A percentile compares a stretch with the other conserved stretches of the same genome.
Evolutionary conservation across 2,888 invertebrate genomes (phyloP).

Genomic region (Crepidodera aurea): DNA sequence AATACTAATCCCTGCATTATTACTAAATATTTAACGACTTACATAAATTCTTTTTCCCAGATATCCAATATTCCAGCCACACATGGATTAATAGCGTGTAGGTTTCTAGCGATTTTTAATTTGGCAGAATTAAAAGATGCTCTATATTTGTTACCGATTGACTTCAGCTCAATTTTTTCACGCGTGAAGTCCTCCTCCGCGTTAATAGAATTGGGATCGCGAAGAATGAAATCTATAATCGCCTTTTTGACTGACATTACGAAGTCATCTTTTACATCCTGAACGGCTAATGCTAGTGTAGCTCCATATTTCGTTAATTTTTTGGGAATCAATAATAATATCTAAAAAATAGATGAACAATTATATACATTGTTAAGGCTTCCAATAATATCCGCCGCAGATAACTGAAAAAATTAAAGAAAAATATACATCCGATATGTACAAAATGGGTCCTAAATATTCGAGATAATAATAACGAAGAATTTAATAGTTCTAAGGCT

Average conservation of each 20-base stretch:
- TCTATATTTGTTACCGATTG: slow-evolving; percentile 74
- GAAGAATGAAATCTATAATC: slow-evolving; percentile 89
- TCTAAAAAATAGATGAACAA: too few species aligned
- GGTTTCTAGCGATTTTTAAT: slow-evolving; percentile 66
- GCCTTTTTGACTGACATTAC: slow-evolving; percentile 89
- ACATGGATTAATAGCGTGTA: slow-evolving; percentile 83
- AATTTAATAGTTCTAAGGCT: too few species aligned
- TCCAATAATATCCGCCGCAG: too few species aligned
- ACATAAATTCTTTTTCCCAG: slow-evolving; percentile 67
- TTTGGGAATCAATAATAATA: slow-evolving; percentile 71
- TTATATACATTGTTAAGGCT: too few species aligned
- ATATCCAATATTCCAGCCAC: slow-evolving; percentile 80
- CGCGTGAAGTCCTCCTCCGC: slow-evolving; percentile 64
- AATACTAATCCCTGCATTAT: too few species aligned
- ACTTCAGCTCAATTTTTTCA: slow-evolving; percentile 67
- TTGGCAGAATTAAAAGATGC: slow-evolving; percentile 61
- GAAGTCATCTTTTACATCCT: slow-evolving; percentile 87
- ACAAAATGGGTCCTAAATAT: too few species aligned
- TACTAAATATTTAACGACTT: too few species aligned
- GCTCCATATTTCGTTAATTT: slow-evolving; percentile 70
- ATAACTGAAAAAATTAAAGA: too few species aligned
- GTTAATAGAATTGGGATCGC: slow-evolving; percentile 73
- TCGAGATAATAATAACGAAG: too few species aligned
- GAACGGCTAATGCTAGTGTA: slow-evolving; percentile 69
- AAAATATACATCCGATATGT: too few species aligned